These are phyloP conservation scores for Papio anubis DNA, from an alignment of 2,113 vertebrate genomes.

Conservation along the genomic window DNA sequence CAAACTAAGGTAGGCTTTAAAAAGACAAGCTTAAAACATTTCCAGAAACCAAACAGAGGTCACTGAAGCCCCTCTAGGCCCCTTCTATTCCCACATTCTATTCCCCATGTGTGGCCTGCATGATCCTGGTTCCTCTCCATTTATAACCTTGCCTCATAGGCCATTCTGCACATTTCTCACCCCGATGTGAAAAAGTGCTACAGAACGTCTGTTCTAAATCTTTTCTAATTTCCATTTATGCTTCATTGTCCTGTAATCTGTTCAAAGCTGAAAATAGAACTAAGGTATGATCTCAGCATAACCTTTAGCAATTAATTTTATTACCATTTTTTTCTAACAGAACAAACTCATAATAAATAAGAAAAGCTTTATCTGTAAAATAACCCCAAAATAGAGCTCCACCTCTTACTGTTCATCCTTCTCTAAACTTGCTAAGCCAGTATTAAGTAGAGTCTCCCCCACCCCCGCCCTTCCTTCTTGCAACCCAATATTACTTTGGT, in stretches of 20 bases:
- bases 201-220: conserved; percentile 78
- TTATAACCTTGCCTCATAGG: conserved; percentile 76
- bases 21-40: conserved; percentile 38
- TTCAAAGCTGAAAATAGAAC: conserved; percentile 81
- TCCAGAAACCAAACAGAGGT: conserved; percentile 65
- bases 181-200: conserved; percentile 75
- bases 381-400: neutral
- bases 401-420: conserved; percentile 61
- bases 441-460: conserved; percentile 40
- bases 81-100: conserved; percentile 53
- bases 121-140: conserved; percentile 71
- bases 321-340: conserved; percentile 74
- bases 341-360: conserved; percentile 81
- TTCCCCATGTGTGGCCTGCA: conserved; percentile 69
- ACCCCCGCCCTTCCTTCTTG: conserved; percentile 23
- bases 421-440: conserved; percentile 67
- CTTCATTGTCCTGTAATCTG: conserved; percentile 80
- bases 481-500: conserved; percentile 71
- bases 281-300: conserved; percentile 80
- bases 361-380: conserved; percentile 74
- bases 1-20: conserved; percentile 47
- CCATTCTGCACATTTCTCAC: conserved; percentile 79
- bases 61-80: neutral
- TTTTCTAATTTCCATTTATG: conserved; percentile 83
- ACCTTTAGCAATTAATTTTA: conserved; percentile 79